These are phyloP conservation scores for Noctuana brunneofusca DNA, from an alignment of 2,888 invertebrate genomes.

Conservation along the genomic window DNA sequence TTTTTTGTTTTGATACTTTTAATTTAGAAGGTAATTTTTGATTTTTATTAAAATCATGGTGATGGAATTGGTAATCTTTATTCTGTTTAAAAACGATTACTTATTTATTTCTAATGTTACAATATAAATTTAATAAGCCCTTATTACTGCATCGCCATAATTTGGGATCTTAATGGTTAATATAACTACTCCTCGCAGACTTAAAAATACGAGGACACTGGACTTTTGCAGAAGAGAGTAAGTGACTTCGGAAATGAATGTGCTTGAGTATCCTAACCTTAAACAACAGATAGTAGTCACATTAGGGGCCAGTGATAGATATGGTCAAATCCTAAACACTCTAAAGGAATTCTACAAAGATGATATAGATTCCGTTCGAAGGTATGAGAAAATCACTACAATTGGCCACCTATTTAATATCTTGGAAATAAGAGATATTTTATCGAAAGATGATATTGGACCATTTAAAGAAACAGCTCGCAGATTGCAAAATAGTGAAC, in stretches of 20 bases:
- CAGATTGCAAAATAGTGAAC: constrained; percentile 51
- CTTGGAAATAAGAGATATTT: constrained; percentile 63
- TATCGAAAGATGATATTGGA: constrained; percentile 64
- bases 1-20: no score
- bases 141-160: no score
- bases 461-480: constrained; percentile 62
- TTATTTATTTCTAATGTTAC: no score
- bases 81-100: no score
- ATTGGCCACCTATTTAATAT: constrained; percentile 61
- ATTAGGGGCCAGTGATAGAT: constrained; percentile 54
- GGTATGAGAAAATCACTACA: constrained; percentile 62
- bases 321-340: constrained; percentile 52
- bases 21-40: no score
- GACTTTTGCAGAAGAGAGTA: neutral
- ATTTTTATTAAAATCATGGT: no score
- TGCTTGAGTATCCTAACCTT: constrained; percentile 58
- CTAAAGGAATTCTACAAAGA: constrained; percentile 63
- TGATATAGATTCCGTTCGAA: constrained; percentile 67
- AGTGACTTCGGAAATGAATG: constrained; percentile 50
- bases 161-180: no score
- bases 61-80: no score
- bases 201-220: no score
- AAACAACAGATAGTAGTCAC: constrained; percentile 56
- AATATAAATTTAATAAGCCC: no score
- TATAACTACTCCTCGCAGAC: no score